A percentile compares a stretch with the other conserved stretches of the same genome.
Evolutionary conservation across 2,888 invertebrate species (phyloP).

Genomic region (Ctenicera cuprea): DNA sequence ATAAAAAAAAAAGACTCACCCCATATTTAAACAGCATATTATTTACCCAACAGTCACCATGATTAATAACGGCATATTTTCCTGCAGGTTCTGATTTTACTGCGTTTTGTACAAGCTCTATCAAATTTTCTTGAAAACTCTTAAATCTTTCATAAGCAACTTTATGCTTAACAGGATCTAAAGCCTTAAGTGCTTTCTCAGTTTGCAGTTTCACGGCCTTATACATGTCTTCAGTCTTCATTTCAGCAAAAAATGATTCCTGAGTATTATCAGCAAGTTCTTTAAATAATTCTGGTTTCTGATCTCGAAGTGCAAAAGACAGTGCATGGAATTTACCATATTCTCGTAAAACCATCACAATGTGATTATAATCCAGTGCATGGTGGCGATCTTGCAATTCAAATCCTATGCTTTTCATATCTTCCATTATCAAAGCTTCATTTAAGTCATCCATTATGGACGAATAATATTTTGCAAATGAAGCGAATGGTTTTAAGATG

Average conservation of each 20-base stretch:
- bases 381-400: slow-evolving; percentile 39
- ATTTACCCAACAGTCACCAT: slow-evolving; percentile 58
- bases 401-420: slow-evolving; percentile 57
- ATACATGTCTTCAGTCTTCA: not conserved
- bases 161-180: slow-evolving; percentile 41
- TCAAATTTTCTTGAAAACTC: slow-evolving; percentile 30
- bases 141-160: slow-evolving; percentile 44
- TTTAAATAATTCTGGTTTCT: slow-evolving; percentile 56
- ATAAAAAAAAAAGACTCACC: slow-evolving; percentile 8
- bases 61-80: slow-evolving; percentile 58
- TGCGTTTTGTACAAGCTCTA: not conserved
- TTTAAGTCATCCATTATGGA: slow-evolving; percentile 49
- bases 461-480: slow-evolving; percentile 49
- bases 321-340: slow-evolving; percentile 63
- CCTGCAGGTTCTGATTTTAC: slow-evolving; percentile 19
- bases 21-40: slow-evolving; percentile 60
- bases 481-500: slow-evolving; percentile 51
- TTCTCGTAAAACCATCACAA: slow-evolving; percentile 58
- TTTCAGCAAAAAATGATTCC: slow-evolving; percentile 1
- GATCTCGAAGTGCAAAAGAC: slow-evolving; percentile 60
- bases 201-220: not conserved
- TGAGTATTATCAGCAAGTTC: slow-evolving; percentile 40
- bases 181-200: slow-evolving; percentile 7
- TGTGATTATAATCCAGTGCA: slow-evolving; percentile 61
- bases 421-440: slow-evolving; percentile 59